Base-by-base conservation (phyloP, 2,797 vertebrate species). In the Odontamblyopus rebecca region DNA sequence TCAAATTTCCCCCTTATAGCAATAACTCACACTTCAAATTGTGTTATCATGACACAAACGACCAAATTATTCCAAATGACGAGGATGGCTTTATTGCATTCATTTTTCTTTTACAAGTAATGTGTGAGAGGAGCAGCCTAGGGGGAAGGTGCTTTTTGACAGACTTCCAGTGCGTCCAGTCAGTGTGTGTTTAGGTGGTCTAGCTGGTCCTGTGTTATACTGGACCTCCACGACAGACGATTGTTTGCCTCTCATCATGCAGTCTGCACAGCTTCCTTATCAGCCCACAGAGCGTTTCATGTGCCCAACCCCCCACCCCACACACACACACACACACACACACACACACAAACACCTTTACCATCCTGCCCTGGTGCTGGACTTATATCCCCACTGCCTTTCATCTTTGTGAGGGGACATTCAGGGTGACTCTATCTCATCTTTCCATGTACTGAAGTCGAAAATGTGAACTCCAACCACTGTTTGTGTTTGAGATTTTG, bases 201-300 rank as follows among this genome's bases (percentile, higher is more conserved):
- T 74, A 44, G 76, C 80, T 85, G 78, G 82, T 69, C 77, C 63
- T 67, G 59, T 71, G 57, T 15, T 15, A 16, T 48, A 41, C 70
- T 48, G 27, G 30, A 26, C 73, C 59, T 51, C 78, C 83, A 83
- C 88, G 81, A 85, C 61, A 80, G 76, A 69, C 76, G 76, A 60
- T 72, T 70, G 72, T 76, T 81, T 87, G 73, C 68, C 82, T 86
- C 73, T 91, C 89, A 84, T 91, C 86, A 86, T 82, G 56, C 74
- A 72, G 89, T 90, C 91, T 90, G 85, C 72, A 68, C n/a, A 67
- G 75, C 84, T 88, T 88, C 88, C 90, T 90, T 89, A 89, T 86
- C 88, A 70, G 79, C 89, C 87, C 80, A 87, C 88, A 29, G 72
- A 87, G 79, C 80, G 84, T 91, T 90, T 91, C 86, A 91, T 92